Conservation (phyloP, 35 echinoderm and acorn worm species). For the Nesometra sesokonis region DNA sequence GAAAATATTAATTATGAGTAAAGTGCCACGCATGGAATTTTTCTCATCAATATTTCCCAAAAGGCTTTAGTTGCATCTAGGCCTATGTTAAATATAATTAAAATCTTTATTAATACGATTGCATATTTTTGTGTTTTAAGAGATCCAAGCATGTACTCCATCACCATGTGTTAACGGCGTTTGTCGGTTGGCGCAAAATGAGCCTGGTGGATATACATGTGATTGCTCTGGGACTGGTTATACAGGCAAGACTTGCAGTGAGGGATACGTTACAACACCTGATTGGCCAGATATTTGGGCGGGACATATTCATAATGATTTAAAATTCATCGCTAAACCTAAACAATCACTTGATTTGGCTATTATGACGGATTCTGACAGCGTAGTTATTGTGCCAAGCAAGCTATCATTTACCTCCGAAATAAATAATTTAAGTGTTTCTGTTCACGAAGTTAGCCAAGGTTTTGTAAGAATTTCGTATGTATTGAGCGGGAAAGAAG, state of each 20-base stretch:
- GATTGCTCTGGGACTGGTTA: neutral
- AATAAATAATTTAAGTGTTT: neutral
- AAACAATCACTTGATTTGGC: neutral
- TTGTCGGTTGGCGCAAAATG: neutral
- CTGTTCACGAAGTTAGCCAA: neutral
- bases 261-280: neutral
- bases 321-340: neutral
- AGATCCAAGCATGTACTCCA: neutral
- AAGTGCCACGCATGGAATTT: too few species aligned
- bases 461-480: neutral
- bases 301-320: neutral
- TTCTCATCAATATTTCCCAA: too few species aligned
- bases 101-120: too few species aligned
- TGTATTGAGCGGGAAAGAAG: neutral
- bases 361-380: neutral
- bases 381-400: neutral
- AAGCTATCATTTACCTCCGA: neutral
- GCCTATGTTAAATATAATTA: too few species aligned
- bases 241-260: neutral
- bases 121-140: neutral
- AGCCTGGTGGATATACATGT: neutral
- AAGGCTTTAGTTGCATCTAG: too few species aligned
- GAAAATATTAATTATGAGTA: too few species aligned
- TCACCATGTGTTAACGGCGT: neutral
- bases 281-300: neutral